Percentiles rank a stretch among this genome's conserved stretches.
Conservation (phyloP, 2,797 vertebrate species). For the Mormyrops attenuatus region DNA sequence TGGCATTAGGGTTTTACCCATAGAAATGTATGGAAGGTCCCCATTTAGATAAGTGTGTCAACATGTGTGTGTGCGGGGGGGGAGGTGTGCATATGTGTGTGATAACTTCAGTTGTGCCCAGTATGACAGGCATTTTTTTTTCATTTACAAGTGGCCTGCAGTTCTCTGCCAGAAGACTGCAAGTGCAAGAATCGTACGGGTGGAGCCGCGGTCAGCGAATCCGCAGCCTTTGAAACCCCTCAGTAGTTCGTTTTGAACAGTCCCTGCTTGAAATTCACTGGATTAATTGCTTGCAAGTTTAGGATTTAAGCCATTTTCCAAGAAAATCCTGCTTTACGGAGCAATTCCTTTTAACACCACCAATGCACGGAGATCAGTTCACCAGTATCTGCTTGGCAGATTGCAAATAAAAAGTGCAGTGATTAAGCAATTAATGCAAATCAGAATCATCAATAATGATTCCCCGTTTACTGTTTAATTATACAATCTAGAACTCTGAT, state of each 20-base stretch:
- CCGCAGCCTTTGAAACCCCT: slow-evolving; percentile 42
- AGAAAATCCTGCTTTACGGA: slow-evolving; percentile 33
- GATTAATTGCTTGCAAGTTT: slow-evolving; percentile 50
- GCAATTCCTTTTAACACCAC: slow-evolving; percentile 24
- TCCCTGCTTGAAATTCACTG: slow-evolving; percentile 29
- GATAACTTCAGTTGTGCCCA: not conserved
- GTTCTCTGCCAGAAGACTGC: not conserved
- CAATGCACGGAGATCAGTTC: not conserved
- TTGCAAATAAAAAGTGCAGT: not conserved
- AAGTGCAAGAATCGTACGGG: slow-evolving; percentile 35
- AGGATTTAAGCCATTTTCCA: slow-evolving; percentile 41
- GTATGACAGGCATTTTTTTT: not conserved
- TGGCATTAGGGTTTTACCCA: not conserved
- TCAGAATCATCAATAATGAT: slow-evolving; percentile 64
- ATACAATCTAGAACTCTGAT: slow-evolving; percentile 59
- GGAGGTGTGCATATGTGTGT: not conserved
- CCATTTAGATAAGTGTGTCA: not conserved
- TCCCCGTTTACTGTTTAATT: slow-evolving; percentile 70
- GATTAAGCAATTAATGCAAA: slow-evolving; percentile 58
- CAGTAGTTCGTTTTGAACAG: slow-evolving; percentile 42
- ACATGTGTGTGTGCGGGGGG: not conserved
- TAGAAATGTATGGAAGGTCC: not conserved
- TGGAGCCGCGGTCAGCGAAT: slow-evolving; percentile 52
- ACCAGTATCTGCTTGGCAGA: not conserved
- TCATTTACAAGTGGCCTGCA: not conserved